Evolutionary conservation across 2,113 vertebrate species (phyloP).

Genomic region (Dicentrarchus labrax): DNA sequence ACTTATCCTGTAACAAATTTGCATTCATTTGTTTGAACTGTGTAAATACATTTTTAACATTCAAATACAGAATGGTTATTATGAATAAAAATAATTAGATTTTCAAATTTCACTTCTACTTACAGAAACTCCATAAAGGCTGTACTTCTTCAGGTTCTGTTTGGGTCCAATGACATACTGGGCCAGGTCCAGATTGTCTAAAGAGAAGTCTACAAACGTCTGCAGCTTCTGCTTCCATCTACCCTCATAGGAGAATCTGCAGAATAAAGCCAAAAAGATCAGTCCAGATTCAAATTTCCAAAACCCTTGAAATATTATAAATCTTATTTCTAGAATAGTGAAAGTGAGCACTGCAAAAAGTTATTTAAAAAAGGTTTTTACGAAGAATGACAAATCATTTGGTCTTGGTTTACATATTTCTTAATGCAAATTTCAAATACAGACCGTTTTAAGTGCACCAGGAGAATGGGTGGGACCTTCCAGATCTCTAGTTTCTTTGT

Average conservation of each 20-base stretch:
- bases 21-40: neutral
- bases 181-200: conserved; percentile 93
- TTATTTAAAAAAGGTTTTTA: neutral
- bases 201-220: conserved; percentile 93
- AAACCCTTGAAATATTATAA: neutral
- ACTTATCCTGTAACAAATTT: neutral
- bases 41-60: neutral
- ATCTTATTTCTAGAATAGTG: neutral
- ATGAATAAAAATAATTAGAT: neutral
- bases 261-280: conserved; percentile 13
- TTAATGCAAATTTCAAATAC: conserved; percentile 2
- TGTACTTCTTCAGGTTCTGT: conserved; percentile 91
- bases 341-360: neutral
- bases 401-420: neutral
- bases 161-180: conserved; percentile 97
- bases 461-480: conserved; percentile 95
- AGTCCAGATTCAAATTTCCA: neutral
- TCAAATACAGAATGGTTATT: neutral
- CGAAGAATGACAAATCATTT: neutral
- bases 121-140: conserved; percentile 95
- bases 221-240: conserved; percentile 99
- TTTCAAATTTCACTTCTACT: conserved; percentile 77
- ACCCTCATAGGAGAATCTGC: conserved; percentile 96
- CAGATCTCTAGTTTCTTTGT: conserved; percentile 99
- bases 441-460: conserved; percentile 97